These are phyloP conservation scores for Leucoraja ocellata DNA, from an alignment of 2,797 vertebrate species.

Conservation along the genomic window DNA sequence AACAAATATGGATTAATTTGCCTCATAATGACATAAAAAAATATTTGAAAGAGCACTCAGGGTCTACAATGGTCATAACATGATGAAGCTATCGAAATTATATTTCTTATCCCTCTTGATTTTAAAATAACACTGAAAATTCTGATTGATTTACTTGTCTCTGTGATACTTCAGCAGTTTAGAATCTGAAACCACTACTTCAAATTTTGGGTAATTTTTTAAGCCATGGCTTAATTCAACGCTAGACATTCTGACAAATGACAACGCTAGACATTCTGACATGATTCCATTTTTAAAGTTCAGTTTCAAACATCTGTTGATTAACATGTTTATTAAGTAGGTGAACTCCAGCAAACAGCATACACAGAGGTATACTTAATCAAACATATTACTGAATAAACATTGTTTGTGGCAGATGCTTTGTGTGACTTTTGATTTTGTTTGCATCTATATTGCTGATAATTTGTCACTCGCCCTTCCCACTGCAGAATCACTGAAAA, in stretches of 20 bases:
- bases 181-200: not conserved
- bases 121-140: not conserved
- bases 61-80: not conserved
- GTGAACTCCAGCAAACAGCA: not conserved
- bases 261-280: not conserved
- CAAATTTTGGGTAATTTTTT: not conserved
- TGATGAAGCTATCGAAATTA: not conserved
- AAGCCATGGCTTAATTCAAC: not conserved
- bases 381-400: not conserved
- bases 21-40: not conserved
- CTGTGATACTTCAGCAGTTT: not conserved
- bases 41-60: not conserved
- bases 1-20: not conserved
- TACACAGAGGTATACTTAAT: not conserved
- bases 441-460: not conserved
- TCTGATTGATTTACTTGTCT: not conserved
- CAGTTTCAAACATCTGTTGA: not conserved
- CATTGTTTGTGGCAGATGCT: not conserved
- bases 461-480: too few relatives aligned
- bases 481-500: not conserved
- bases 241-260: not conserved
- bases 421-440: not conserved
- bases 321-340: slow-evolving; percentile 4
- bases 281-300: not conserved
- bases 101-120: not conserved